Conservation (phyloP, 2,888 invertebrate species). For the Drosophila prolongata region DNA sequence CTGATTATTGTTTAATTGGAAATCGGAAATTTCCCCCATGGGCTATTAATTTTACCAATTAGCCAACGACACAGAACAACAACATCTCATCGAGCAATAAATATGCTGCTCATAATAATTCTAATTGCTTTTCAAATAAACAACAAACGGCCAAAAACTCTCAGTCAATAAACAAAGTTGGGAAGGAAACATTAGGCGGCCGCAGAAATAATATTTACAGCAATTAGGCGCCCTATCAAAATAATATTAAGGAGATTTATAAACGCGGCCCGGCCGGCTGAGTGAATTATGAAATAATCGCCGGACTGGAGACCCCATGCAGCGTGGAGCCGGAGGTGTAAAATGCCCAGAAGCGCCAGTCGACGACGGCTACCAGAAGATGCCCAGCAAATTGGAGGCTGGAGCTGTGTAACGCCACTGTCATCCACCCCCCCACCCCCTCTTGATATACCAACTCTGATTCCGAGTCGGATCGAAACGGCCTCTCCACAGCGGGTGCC, state of each 20-base stretch:
- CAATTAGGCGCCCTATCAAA: conserved; percentile 71
- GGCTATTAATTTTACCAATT: conserved; percentile 49
- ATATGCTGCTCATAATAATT: conserved; percentile 80
- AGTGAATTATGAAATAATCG: conserved; percentile 77
- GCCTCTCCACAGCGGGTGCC: conserved; percentile 42
- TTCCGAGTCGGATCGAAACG: conserved; percentile 16
- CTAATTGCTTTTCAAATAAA: conserved; percentile 81
- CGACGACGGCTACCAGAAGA: conserved; percentile 47
- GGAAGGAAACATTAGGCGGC: conserved; percentile 58
- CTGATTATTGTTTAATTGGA: conserved; percentile 50
- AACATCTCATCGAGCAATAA: conserved; percentile 60
- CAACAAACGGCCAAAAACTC: conserved; percentile 46
- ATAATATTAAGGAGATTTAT: conserved; percentile 82
- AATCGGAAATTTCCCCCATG: conserved; percentile 27
- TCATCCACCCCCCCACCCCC: conserved; percentile 1
- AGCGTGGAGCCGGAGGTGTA: conserved; percentile 66
- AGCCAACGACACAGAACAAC: conserved; percentile 35
- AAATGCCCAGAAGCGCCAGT: conserved; percentile 69
- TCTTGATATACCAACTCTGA: conserved; percentile 3
- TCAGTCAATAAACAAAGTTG: conserved; percentile 63
- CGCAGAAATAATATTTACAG: conserved; percentile 76
- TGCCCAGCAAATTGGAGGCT: neutral
- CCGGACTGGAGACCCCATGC: conserved; percentile 52
- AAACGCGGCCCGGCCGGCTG: conserved; percentile 39
- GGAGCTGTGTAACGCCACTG: conserved; percentile 44